These are phyloP conservation scores for Phylloscopus whistleri DNA, from an alignment of 2,113 vertebrate species.

Conservation along the genomic window DNA sequence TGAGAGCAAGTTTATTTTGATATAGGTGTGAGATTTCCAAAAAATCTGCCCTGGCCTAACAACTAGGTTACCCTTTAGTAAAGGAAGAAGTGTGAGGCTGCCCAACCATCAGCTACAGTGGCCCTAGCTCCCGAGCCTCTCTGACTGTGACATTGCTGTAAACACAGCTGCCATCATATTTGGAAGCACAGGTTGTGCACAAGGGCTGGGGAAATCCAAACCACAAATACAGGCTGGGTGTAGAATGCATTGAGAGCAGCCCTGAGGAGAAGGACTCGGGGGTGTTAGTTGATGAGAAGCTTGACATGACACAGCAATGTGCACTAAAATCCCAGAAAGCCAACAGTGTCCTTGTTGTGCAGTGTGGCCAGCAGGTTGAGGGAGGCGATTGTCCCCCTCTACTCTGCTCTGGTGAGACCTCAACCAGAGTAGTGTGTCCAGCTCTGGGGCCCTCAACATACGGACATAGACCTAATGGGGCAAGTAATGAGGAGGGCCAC, in stretches of 20 bases:
- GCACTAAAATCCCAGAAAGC: background rate
- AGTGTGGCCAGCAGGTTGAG: background rate
- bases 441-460: background rate
- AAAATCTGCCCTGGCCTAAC: background rate
- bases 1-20: background rate
- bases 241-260: background rate
- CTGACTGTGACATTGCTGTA: background rate
- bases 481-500: background rate
- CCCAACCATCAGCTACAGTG: background rate
- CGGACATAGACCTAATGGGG: background rate
- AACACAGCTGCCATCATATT: background rate
- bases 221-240: rapidly evolving
- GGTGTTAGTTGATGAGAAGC: background rate
- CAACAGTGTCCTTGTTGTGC: background rate
- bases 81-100: background rate
- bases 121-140: background rate
- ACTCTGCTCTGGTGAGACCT: background rate
- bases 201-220: background rate
- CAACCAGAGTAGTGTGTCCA: rapidly evolving
- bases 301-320: background rate
- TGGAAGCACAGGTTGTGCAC: background rate
- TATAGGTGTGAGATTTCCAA: background rate
- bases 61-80: background rate
- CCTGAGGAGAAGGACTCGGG: background rate
- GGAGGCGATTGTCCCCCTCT: background rate